Conservation (phyloP, 30 jellyfish, hydroid and myxozoan genomes). For the Turritopsis rubra region DNA sequence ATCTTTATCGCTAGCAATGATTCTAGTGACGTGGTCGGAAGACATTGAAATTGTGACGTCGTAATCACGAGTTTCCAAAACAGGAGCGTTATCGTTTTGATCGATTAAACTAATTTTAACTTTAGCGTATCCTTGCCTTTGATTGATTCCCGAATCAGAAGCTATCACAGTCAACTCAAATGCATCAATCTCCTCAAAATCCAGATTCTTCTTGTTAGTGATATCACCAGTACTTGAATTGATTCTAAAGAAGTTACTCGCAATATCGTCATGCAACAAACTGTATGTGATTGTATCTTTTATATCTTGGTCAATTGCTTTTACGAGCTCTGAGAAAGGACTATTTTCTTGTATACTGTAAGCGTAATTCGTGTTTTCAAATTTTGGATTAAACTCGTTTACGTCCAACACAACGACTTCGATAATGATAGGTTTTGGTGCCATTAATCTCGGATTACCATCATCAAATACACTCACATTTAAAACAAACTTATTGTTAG, state of each 20-base stretch:
- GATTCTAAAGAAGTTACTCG: background rate
- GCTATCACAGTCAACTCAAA: conserved; percentile 28
- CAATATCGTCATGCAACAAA: background rate
- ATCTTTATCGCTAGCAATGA: conserved; percentile 27
- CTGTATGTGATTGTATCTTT: conserved; percentile 18
- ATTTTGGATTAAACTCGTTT: conserved; percentile 3
- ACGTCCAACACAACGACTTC: background rate
- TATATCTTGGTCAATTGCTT: conserved; percentile 40
- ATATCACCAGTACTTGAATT: background rate
- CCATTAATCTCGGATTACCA: conserved; percentile 8
- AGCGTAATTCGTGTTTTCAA: background rate
- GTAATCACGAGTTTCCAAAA: background rate
- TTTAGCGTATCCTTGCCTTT: conserved; percentile 4
- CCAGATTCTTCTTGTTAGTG: background rate
- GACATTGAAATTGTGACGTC: background rate
- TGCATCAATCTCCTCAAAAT: conserved; percentile 22
- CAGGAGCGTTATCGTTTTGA: conserved; percentile 27
- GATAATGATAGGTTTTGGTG: background rate
- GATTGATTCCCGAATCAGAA: conserved; percentile 47
- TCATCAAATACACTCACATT: background rate
- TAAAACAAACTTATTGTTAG: background rate
- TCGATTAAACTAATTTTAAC: background rate
- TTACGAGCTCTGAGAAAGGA: background rate
- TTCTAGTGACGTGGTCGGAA: conserved; percentile 5
- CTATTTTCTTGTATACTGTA: background rate